Conservation (phyloP, 2,113 vertebrate species). For the Trichomycterus rosablanca region DNA sequence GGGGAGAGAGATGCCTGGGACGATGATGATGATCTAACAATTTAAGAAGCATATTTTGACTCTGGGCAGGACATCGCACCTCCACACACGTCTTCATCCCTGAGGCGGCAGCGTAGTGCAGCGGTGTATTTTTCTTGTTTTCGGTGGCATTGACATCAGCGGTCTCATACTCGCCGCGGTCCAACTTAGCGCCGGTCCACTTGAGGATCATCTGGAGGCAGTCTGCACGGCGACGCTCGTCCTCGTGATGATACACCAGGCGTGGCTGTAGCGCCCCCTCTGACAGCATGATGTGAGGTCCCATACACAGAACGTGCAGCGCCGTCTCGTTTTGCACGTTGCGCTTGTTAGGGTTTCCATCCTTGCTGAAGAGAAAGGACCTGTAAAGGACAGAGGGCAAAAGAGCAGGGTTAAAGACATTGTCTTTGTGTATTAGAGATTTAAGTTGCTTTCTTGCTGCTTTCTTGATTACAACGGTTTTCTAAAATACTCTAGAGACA, state of each 20-base stretch:
- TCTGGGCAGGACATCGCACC: conserved; percentile 66
- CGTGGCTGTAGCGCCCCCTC: conserved; percentile 89
- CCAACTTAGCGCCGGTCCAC: conserved; percentile 96
- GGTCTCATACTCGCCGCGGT: conserved; percentile 88
- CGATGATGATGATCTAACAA: too few relatives aligned
- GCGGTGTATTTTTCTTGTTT: conserved; percentile 91
- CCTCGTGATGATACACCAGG: conserved; percentile 79
- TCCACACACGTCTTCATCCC: conserved; percentile 97
- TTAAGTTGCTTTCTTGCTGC: too few relatives aligned
- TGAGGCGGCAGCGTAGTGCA: conserved; percentile 95
- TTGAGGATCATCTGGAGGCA: conserved; percentile 87
- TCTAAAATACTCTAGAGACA: too few relatives aligned
- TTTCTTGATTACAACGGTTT: too few relatives aligned
- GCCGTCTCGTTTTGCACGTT: conserved; percentile 96
- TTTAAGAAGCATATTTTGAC: neutral
- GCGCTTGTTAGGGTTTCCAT: conserved; percentile 97
- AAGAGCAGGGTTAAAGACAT: too few relatives aligned
- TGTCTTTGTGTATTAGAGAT: too few relatives aligned
- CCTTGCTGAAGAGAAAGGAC: conserved; percentile 89
- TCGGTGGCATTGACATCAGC: conserved; percentile 87
- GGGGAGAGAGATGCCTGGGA: too few relatives aligned
- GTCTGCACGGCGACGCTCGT: conserved; percentile 83
- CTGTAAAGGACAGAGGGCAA: conserved; percentile 55
- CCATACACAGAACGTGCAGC: conserved; percentile 96
- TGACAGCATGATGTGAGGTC: conserved; percentile 86